These are phyloP conservation scores for Neodiprion fabricii DNA, from an alignment of 1,140 invertebrate species.

Conservation along the genomic window DNA sequence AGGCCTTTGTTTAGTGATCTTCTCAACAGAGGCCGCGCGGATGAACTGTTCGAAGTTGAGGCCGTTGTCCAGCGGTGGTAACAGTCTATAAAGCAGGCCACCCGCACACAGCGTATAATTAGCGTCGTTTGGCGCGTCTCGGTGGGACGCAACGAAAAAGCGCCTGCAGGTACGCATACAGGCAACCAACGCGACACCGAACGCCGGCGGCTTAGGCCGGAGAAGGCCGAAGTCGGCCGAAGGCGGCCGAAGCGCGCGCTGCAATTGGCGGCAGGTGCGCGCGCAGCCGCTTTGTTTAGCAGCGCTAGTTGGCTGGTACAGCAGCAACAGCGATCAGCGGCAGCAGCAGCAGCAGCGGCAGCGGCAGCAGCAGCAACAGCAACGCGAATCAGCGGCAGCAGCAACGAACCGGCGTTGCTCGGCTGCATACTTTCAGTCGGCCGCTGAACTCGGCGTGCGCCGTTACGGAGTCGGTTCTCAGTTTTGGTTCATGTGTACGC, in stretches of 20 bases:
- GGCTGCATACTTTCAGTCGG: constrained; percentile 2
- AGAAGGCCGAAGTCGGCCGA: not conserved
- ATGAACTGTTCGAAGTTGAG: no score
- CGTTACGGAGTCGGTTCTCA: not conserved
- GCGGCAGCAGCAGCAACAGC: no score
- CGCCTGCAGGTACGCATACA: not conserved
- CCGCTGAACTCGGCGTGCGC: constrained; percentile 6
- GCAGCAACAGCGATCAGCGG: no score
- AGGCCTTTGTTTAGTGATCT: no score
- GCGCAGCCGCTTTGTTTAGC: constrained; percentile 4
- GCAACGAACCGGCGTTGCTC: not conserved
- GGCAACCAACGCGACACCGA: not conserved
- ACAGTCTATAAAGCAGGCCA: no score
- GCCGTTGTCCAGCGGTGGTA: no score
- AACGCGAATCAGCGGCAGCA: not conserved
- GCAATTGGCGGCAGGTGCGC: not conserved
- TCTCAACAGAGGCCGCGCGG: no score
- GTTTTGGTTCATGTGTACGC: no score
- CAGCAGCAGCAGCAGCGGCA: no score
- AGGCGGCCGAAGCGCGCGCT: not conserved
- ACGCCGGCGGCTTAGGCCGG: not conserved
- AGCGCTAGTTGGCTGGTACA: no score
- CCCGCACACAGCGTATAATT: no score
- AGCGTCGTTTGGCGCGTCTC: no score
- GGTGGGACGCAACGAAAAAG: not conserved